A percentile compares a stretch with the other conserved stretches of the same genome.
These are phyloP conservation scores for Echeneis naucrates DNA, from an alignment of 2,797 vertebrate genomes.

Conservation along the genomic window DNA sequence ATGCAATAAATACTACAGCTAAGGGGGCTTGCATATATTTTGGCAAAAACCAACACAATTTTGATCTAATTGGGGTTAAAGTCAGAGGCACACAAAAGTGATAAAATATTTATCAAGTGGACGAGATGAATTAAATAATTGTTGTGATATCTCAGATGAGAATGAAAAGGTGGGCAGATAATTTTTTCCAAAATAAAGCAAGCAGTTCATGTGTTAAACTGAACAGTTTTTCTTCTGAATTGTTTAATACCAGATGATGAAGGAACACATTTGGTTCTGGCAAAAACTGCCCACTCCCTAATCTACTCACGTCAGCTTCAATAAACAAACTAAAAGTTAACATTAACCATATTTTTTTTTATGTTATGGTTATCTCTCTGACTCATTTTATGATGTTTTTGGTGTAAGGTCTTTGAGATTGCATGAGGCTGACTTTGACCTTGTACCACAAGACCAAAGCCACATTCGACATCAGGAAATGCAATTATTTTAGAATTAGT, in stretches of 20 bases:
- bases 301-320: conserved; percentile 40
- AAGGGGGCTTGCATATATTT: not conserved
- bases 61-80: not conserved
- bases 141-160: not conserved
- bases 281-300: conserved; percentile 18
- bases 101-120: not conserved
- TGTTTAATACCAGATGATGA: conserved; percentile 37
- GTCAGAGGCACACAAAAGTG: not conserved
- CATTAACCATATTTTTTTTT: conserved; percentile 26
- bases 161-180: not conserved
- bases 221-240: conserved; percentile 21
- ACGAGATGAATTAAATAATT: not conserved
- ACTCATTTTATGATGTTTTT: conserved; percentile 30
- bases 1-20: not conserved
- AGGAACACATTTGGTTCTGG: conserved; percentile 46
- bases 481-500: conserved; percentile 4
- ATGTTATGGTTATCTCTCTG: conserved; percentile 34
- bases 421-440: not conserved
- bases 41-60: not conserved
- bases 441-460: not conserved
- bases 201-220: conserved; percentile 1
- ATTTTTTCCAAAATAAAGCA: not conserved
- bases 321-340: conserved; percentile 50
- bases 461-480: conserved; percentile 23
- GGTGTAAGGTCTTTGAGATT: conserved; percentile 8